Evolutionary conservation across 1,140 invertebrate species (phyloP), one percentile per base, ranked within the genome.

Genomic region (Chrysoperla carnea): DNA sequence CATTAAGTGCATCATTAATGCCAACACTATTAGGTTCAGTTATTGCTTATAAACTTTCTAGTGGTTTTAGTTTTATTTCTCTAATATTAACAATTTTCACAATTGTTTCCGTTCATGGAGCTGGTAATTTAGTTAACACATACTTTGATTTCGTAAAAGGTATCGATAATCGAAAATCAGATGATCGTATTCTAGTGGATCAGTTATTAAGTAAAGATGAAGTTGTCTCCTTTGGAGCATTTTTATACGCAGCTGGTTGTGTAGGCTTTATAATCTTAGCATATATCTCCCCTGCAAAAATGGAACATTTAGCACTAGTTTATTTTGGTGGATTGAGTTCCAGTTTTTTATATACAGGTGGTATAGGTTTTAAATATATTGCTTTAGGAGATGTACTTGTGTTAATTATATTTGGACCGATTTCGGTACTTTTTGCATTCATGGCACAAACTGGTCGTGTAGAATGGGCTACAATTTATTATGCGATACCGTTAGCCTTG

Each of bases 281-380:
- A 1, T 66, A 73, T 11, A 63, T 90, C 42, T 92, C 89, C 36
- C 83, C 86, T 6, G 89, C 89, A 1, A 81, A 81, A 60, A 86
- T 94, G 80, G 89, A 93, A 61, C 89, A 94, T 59, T 66, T 95
- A 46, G 90, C 91, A 3, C 63, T 95, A 7, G 81, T 94, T 1
- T 96, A 92, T 58, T 95, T 96, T 65, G 89, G 91, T 41, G 92
- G 91, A 0, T 58, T 96, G 36, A 94, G 89, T n/a, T 88, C 86
- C n/a, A 90, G 85, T 42, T 92, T 92, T 64, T 63, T 95, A 5
- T 85, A 89, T 48, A 93, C 89, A 1, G 89, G 89, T 37, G 89
- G 90, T n/a, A 84, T 88, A 52, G 90, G 89, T 39, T 72, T 93
- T 29, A 94, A 93, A 59, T 93, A 93, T 52, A 90, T 93, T 52